Base-by-base conservation (phyloP, 2,888 invertebrate genomes). In the Eremobia ochroleuca region DNA sequence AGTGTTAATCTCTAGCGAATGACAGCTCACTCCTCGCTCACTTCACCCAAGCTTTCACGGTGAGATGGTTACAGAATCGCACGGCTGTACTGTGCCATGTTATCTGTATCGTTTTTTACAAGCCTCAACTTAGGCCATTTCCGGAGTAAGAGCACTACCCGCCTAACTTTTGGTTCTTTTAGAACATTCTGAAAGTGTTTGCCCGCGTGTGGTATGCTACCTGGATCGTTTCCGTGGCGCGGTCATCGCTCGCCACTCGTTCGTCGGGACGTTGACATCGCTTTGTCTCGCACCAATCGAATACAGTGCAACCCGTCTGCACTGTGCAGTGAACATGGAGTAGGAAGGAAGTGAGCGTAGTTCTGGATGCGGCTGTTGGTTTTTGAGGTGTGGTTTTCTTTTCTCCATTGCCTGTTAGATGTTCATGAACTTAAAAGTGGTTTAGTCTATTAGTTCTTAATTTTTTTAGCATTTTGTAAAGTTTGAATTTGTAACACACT, bases 241-340 rank as follows among this genome's bases (percentile, higher is more conserved):
- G 88, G 90, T 90, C 91, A 89, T 89, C 88, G 90, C 76, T 85
- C 89, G 87, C 67, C 55, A 70, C 40, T 76, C 65, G 86, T 69
- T 40, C 79, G 85, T 59, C 90, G 90, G 95, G 91, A 87, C 95
- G 92, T 94, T 95, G 95, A 95, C 95, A 93, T 91, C 90, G 92
- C 93, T 93, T 94, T 94, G 95, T 94, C 91, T 92, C 90, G 88
- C 88, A 86, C 88, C 89, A 90, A 91, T 91, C 88, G 91, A 90
- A 89, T 87, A 85, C 87, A 73, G 79, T 81, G 82, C 87, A 86
- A 83, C 83, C 71, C 82, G 83, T 83, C 85, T 85, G 85, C 71
- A 81, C 62, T 40, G 74, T 80, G 68, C 71, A 74, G 31, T 34
- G n/a, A 25, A 49, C 73, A 21, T 5, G 68, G 15, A 55, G n/a